Conservation (phyloP, 2,113 vertebrate species). For the Scytalopus superciliaris region DNA sequence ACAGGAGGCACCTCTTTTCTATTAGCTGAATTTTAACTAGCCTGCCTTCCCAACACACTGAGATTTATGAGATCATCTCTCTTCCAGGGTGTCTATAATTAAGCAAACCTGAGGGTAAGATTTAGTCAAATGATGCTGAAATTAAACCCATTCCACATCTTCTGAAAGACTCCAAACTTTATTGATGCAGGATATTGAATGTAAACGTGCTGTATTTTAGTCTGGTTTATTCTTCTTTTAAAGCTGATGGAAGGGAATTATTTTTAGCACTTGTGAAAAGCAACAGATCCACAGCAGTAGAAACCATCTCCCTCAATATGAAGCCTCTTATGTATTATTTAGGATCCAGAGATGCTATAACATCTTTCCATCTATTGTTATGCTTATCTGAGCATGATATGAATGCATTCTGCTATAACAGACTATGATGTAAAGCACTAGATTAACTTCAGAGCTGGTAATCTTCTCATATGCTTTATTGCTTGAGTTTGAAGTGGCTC, state of each 20-base stretch:
- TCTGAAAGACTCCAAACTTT: background rate
- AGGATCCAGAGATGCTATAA: background rate
- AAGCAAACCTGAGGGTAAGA: conserved; percentile 43
- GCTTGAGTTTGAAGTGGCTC: background rate
- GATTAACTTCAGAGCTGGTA: background rate
- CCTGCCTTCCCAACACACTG: background rate
- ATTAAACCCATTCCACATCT: conserved; percentile 11
- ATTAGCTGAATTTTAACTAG: background rate
- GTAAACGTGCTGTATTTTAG: background rate
- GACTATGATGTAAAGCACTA: background rate
- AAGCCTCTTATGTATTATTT: background rate
- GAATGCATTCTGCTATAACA: background rate
- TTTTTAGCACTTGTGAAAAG: background rate
- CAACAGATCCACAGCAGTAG: background rate
- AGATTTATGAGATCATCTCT: background rate
- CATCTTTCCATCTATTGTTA: background rate
- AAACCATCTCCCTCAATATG: background rate
- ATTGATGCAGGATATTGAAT: background rate
- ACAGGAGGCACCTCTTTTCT: background rate
- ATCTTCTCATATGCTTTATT: background rate
- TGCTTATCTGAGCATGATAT: background rate
- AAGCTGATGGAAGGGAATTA: background rate
- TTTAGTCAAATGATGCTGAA: conserved; percentile 48
- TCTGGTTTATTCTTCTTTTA: background rate
- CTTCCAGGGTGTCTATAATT: conserved; percentile 35